Conservation (phyloP, 2,113 vertebrate species). For the Nibea coibor region DNA sequence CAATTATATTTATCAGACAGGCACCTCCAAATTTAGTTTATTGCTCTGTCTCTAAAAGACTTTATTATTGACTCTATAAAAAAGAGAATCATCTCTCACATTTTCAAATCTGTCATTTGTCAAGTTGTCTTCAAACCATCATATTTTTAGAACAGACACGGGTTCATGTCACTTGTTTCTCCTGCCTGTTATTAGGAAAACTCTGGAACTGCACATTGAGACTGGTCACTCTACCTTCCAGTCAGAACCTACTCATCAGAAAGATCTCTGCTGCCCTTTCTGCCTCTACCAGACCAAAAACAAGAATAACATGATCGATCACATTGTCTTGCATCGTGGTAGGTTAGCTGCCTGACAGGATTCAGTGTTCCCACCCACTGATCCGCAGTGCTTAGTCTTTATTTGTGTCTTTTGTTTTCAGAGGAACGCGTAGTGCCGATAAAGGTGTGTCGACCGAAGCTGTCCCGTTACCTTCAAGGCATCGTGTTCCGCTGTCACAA, state of each 20-base stretch:
- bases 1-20: too few species aligned
- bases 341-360: not conserved
- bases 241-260: conserved; percentile 38
- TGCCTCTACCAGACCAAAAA: conserved; percentile 78
- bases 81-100: too few species aligned
- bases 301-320: conserved; percentile 79
- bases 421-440: conserved; percentile 73
- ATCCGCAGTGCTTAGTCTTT: not conserved
- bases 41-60: too few species aligned
- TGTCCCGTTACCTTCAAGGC: conserved; percentile 69
- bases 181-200: conserved; percentile 48
- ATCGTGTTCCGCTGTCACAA: conserved; percentile 75
- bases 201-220: conserved; percentile 64
- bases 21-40: too few species aligned
- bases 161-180: not conserved
- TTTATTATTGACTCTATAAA: too few species aligned
- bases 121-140: not conserved
- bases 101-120: too few species aligned
- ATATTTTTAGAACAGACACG: not conserved
- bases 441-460: conserved; percentile 67
- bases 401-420: conserved; percentile 21
- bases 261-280: conserved; percentile 71
- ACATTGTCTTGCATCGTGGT: conserved; percentile 77
- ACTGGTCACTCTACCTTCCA: conserved; percentile 49
- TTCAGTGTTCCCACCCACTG: fast-evolving